Base-by-base conservation (phyloP, 2,888 invertebrate genomes). In the Caenorhabditis parvicauda region DNA sequence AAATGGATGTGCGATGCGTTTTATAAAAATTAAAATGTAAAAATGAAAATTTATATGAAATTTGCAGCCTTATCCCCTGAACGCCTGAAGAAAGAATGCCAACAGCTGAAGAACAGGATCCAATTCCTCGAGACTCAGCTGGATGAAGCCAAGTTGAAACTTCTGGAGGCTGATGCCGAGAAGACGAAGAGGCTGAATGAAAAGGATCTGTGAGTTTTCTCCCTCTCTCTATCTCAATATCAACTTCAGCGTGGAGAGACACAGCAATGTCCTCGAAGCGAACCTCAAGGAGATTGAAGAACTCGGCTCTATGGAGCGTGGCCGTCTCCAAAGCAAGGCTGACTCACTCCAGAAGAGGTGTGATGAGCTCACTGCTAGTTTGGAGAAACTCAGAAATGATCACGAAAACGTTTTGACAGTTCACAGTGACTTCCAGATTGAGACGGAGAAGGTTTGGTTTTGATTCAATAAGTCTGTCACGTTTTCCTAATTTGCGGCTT, bases 71-170 rank as follows among this genome's bases (percentile, higher is more conserved):
- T 68, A 65, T 64, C 64, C 7, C 69, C 67, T 3, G 67, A 72
- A 48, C 58, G 72, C 35, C 51, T 72, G 46, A 62, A 62, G 28
- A 55, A 63, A 21, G 72, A 67, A 38, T 66, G 64, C 48, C 57
- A 64, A 32, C 65, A 72, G 39, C 38, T 72, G 51, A 69, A 65
- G 45, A 72, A 65, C 22, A 56, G 67, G 1, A 54, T 49, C 9
- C 63, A 67, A 29, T 66, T 58, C 59, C 52, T 72, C n/a, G 69
- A 72, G 37, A 61, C 51, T 17, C 67, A 72, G 28, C 27, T 64
- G 2, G 69, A 69, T 12, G 72, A 69, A 7, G 39, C 57, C 9
- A 72, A 67, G 35, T 41, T 39, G 1, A 65, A 64, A 32, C 37
- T 65, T n/a, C 27, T 59, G 9, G 54, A 60, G 29, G 58, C 63